Evolutionary conservation across 2,113 vertebrate genomes (phyloP), one percentile per base, ranked within the genome.

Genomic region (Ciconia maguari): DNA sequence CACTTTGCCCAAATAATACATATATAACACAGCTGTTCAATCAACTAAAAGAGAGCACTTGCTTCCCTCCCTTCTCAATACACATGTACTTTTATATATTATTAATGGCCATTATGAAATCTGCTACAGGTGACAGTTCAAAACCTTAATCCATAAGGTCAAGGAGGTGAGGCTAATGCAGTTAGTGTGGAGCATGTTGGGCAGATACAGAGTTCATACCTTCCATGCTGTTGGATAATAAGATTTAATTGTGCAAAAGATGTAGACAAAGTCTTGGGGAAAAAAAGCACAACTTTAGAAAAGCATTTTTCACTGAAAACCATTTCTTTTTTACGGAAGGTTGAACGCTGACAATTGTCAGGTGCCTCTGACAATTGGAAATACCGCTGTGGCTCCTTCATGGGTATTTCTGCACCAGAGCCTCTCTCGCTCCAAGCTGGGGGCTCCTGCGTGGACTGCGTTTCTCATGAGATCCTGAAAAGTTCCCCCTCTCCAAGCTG

Each of bases 401-500:
- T 17, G 8, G 11, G 10, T 55, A 44, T 65, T 83, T 85, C 16
- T 64, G 29, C 69, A 38, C 11, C 15, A 83, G 46, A 38, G 7
- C 4, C 10, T 58, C 32, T 62, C 34, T 42, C 13, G 9, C 32
- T 78, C 13, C 8, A 41, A 49, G 16, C 2, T 0, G 0, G 13
- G 13, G 14, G 18, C 18, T 74, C 65, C n/a, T 21, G 30, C 57
- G 7, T 21, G 11, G 16, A 49, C 30, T 44, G 24, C 9, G 21
- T 78, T 87, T 62, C 21, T 48, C 29, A 41, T 1, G 17, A 85
- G 18, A 48, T 22, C 20, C 15, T 60, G 65, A 76, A 76, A 76
- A 16, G 7, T 9, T 62, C 8, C 29, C 3, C 11, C n/a, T 86
- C 24, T 38, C 8, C 2, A 14, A 61, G 29, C 7, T 51, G 32